Percentiles rank a stretch among this genome's conserved stretches.
These are phyloP conservation scores for Rhyacophila brunnea DNA, from an alignment of 1,140 invertebrate genomes.

Conservation along the genomic window DNA sequence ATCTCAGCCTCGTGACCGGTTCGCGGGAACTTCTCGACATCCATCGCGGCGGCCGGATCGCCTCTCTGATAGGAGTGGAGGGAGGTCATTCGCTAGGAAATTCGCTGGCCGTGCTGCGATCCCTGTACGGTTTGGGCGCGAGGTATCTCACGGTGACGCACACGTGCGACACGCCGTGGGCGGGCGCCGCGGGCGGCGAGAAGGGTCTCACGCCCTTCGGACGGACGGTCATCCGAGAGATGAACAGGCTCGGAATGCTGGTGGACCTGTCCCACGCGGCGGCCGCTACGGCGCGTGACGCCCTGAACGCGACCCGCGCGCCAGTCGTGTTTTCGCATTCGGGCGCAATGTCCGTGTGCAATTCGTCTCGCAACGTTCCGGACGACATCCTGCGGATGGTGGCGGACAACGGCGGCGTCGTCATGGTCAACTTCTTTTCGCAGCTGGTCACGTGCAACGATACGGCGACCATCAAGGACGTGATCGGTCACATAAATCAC, in stretches of 20 bases:
- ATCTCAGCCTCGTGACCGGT: conserved; percentile 69
- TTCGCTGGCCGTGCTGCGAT: conserved; percentile 76
- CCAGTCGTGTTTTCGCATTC: conserved; percentile 94
- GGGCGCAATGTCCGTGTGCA: conserved; percentile 80
- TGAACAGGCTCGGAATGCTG: conserved; percentile 91
- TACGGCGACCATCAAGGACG: conserved; percentile 75
- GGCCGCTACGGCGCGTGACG: conserved; percentile 80
- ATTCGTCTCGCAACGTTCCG: conserved; percentile 84
- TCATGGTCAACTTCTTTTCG: conserved; percentile 88
- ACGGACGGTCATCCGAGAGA: conserved; percentile 77
- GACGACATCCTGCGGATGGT: conserved; percentile 81
- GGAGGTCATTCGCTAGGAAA: conserved; percentile 84
- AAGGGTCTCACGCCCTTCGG: conserved; percentile 66
- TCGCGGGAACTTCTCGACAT: conserved; percentile 72
- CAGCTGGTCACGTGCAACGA: conserved; percentile 81
- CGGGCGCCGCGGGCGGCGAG: conserved; percentile 51
- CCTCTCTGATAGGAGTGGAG: conserved; percentile 82
- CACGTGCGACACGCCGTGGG: conserved; percentile 79
- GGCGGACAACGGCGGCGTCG: conserved; percentile 80
- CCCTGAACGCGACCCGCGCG: conserved; percentile 76
- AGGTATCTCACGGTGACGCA: conserved; percentile 79
- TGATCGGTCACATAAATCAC: conserved; percentile 87
- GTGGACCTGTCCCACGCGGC: conserved; percentile 90
- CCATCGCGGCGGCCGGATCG: conserved; percentile 73
- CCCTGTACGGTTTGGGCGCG: conserved; percentile 81